Evolutionary conservation across 2,888 invertebrate genomes (phyloP).

Genomic region (Hirudinaria manillensis): DNA sequence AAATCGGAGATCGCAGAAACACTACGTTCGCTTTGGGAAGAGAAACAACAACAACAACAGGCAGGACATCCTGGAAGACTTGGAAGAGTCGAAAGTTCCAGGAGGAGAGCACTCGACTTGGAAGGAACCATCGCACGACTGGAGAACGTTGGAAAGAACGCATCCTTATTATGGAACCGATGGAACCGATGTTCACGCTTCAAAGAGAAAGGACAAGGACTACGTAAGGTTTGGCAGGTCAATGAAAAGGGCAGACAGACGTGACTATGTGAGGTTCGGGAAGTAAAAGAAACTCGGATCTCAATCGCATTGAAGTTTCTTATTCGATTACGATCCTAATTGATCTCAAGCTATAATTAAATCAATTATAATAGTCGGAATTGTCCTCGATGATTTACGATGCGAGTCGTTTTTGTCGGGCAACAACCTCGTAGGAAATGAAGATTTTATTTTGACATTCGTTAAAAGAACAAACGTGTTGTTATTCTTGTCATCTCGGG

Average conservation of each 20-base stretch:
- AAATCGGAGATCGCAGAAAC: slow-evolving; percentile 2
- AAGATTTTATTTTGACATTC: too few species aligned
- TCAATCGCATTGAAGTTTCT: too few species aligned
- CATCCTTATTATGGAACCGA: not conserved
- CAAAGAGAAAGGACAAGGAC: not conserved
- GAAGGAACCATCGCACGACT: not conserved
- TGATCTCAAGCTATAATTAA: too few species aligned
- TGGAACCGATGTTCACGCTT: not conserved
- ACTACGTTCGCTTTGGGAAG: slow-evolving; percentile 18
- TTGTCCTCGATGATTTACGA: too few species aligned
- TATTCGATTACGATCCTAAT: too few species aligned
- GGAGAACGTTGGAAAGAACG: not conserved
- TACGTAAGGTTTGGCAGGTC: slow-evolving; percentile 5
- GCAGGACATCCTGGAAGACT: not conserved
- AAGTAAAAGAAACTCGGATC: not conserved
- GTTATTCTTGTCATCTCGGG: too few species aligned
- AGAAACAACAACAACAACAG: not conserved
- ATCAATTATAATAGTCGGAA: too few species aligned
- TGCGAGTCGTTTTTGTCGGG: too few species aligned
- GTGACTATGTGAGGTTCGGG: slow-evolving; percentile 12
- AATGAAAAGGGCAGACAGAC: not conserved
- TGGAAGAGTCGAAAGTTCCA: not conserved
- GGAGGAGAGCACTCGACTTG: not conserved
- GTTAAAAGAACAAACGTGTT: too few species aligned
- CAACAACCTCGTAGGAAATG: too few species aligned